Base-by-base conservation (phyloP, 2,797 vertebrate genomes). In the Psittacula echo region DNA sequence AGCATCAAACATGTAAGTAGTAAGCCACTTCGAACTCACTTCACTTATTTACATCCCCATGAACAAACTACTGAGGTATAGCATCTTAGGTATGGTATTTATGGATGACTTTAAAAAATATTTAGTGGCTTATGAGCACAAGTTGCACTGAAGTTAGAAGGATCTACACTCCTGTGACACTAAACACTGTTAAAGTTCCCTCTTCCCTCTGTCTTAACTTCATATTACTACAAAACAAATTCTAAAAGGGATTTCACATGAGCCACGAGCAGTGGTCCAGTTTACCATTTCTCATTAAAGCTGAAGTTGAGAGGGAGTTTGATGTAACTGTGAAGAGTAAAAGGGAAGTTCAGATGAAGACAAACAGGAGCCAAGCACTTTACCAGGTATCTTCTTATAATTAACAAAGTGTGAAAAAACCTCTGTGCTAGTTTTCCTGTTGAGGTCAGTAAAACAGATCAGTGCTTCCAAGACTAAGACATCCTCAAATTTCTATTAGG, bases 351-450 rank as follows among this genome's bases (percentile, higher is more conserved):
- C 53, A 88, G 44, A 91, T 56, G 60, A 83, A 93, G 61, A 78
- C 77, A 84, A 93, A 85, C 50, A 21, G 70, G 47, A 93, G 48
- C 44, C 53, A 66, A 73, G 37, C 22, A 44, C 56, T 83, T 85
- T 56, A 74, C 14, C 18, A 82, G 34, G 19, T 70, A 80, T 13
- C 51, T 47, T 65, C 74, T 90, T 87, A 76, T 67, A 93, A 95
- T 95, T 95, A 92, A 93, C 56, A 30, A 94, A 77, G 64, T 37
- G 22, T 68, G 90, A 94, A 77, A 92, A 90, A 90, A 92, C 27
- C 56, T 82, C 77, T 68, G 80, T 79, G 77, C 47, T 56, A 54
- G 50, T 73, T 92, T 48, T 88, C 71, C 91, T 80, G 42, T 76
- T 77, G 6, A 72, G 70, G 58, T 54, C 73, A 89, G 90, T 90